phyloP scores from a whole-genome alignment of 2,797 vertebrate species.

The Moxostoma hubbsi region DNA sequence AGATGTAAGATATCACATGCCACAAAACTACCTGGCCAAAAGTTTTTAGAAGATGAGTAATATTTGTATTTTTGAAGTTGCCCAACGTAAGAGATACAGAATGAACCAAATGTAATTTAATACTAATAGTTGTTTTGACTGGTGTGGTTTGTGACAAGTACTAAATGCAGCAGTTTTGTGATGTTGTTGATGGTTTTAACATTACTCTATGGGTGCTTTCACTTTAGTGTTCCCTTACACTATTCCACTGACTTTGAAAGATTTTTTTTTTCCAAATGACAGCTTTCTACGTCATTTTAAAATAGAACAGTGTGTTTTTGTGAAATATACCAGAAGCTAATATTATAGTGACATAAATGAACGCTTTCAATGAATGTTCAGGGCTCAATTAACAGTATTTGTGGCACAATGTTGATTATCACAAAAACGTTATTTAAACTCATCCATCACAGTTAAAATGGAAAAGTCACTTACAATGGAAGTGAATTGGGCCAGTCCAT shows the following conservation, averaged over 20 bases:
- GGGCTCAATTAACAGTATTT: no score
- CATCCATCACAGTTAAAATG: no score
- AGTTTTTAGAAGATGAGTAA: neutral
- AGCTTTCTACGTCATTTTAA: neutral
- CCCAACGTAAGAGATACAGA: neutral
- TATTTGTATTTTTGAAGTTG: neutral
- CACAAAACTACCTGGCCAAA: neutral
- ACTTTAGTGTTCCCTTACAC: neutral
- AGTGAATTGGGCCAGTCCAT: no score
- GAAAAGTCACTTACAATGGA: no score
- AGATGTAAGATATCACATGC: neutral
- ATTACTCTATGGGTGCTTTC: neutral
- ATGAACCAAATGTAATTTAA: constrained; percentile 24
- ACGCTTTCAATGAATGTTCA: no score
- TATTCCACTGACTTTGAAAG: neutral
- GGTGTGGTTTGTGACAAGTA: constrained; percentile 7
- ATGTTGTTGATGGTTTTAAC: neutral
- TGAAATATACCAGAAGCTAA: neutral
- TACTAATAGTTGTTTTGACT: constrained; percentile 5
- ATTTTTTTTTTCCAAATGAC: neutral
- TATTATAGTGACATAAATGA: no score
- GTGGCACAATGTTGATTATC: no score
- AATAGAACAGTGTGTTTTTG: neutral
- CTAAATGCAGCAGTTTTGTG: neutral
- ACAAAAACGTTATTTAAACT: no score